Conservation (phyloP, 2,797 vertebrate genomes). For the Pseudochirops corinnae region DNA sequence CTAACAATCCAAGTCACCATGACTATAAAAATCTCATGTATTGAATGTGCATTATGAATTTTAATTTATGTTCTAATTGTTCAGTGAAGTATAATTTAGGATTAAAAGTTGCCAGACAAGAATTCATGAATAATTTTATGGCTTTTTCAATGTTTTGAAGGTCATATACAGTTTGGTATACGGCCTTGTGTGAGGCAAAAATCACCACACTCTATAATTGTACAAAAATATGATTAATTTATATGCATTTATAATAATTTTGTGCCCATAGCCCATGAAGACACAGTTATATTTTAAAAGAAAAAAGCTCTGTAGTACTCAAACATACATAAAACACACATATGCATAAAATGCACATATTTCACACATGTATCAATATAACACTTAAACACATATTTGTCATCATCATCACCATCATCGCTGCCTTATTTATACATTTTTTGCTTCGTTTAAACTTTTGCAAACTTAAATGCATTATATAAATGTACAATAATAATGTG, state of each 20-base stretch:
- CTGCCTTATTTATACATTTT: too few relatives aligned
- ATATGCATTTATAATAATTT: background rate
- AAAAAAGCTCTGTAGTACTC: background rate
- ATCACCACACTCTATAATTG: slow-evolving; percentile 12
- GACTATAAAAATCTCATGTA: slow-evolving; percentile 71
- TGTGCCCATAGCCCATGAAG: background rate
- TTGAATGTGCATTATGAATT: slow-evolving; percentile 73
- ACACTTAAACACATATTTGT: background rate
- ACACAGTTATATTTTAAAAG: slow-evolving; percentile 4
- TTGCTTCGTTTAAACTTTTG: background rate
- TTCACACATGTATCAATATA: background rate
- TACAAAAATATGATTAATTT: slow-evolving; percentile 34
- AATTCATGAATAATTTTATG: slow-evolving; percentile 18
- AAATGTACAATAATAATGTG: background rate
- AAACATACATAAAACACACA: background rate
- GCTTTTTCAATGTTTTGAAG: slow-evolving; percentile 29
- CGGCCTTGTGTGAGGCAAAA: slow-evolving; percentile 49
- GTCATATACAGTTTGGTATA: slow-evolving; percentile 54
- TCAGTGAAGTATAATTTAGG: slow-evolving; percentile 44
- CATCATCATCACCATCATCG: background rate
- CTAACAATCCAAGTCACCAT: slow-evolving; percentile 64
- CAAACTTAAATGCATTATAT: background rate
- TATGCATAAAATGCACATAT: background rate
- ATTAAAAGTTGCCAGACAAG: slow-evolving; percentile 49
- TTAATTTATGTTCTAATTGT: slow-evolving; percentile 69